Conservation (phyloP, 1,140 invertebrate species). For the Pachypsylla venusta region DNA sequence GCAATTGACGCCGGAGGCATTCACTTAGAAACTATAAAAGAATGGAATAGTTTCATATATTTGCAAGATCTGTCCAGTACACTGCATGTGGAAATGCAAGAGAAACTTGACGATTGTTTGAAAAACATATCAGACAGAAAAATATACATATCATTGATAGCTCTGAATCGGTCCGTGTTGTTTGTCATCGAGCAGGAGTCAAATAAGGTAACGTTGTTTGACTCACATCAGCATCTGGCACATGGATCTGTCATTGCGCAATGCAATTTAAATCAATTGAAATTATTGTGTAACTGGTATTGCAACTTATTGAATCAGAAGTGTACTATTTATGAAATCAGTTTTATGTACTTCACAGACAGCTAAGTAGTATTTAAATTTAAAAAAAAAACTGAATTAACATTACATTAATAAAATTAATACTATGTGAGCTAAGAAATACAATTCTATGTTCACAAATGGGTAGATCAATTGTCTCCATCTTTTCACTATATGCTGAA, state of each 20-base stretch:
- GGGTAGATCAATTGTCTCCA: too few species aligned
- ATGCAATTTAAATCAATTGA: background rate
- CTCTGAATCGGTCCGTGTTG: background rate
- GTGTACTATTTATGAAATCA: background rate
- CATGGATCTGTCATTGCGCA: background rate
- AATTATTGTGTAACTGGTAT: background rate
- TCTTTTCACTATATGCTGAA: too few species aligned
- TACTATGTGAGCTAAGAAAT: too few species aligned
- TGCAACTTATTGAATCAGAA: background rate
- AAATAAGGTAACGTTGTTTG: background rate
- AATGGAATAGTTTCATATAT: background rate
- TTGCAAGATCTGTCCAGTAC: background rate
- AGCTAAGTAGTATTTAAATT: too few species aligned
- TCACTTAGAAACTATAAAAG: background rate
- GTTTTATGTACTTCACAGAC: conserved; percentile 4
- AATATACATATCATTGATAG: background rate
- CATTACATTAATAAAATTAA: too few species aligned
- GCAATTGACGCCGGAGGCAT: background rate
- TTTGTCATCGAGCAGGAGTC: background rate
- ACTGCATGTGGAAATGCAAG: background rate
- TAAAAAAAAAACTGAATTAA: too few species aligned
- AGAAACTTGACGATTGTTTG: background rate
- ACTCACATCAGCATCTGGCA: background rate
- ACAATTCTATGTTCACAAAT: too few species aligned
- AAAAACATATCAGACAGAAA: background rate